phyloP scores from a whole-genome alignment of 2,888 invertebrate species.

The Chalcosyrphus nemorum region DNA sequence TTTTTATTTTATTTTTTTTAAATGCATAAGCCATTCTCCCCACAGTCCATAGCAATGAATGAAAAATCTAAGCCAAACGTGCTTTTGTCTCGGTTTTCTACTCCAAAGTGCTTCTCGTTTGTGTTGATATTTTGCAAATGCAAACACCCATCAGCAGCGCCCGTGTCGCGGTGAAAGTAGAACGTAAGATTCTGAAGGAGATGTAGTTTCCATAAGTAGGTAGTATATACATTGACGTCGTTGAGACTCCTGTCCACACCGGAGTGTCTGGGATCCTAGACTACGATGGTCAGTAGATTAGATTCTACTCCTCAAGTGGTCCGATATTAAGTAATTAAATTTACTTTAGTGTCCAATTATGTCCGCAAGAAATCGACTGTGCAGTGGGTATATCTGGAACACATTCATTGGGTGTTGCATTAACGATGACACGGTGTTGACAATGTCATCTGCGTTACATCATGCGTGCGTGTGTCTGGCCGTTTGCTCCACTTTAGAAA shows the following conservation, averaged over 20 bases:
- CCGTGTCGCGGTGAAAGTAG: constrained; percentile 72
- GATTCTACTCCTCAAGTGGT: background rate
- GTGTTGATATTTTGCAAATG: constrained; percentile 50
- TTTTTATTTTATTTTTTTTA: no score
- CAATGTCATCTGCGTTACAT: constrained; percentile 66
- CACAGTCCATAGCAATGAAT: constrained; percentile 30
- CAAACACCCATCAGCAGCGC: constrained; percentile 44
- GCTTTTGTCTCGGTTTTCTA: constrained; percentile 37
- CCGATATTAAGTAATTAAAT: constrained; percentile 68
- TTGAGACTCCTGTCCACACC: constrained; percentile 13
- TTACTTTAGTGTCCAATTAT: constrained; percentile 54
- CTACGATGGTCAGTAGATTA: constrained; percentile 13
- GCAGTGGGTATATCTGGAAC: constrained; percentile 46
- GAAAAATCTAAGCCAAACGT: constrained; percentile 38
- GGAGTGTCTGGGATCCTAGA: constrained; percentile 34
- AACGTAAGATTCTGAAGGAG: constrained; percentile 67
- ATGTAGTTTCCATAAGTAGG: constrained; percentile 49
- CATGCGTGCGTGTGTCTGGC: constrained; percentile 55
- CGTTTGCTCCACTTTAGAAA: constrained; percentile 54
- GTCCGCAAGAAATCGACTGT: constrained; percentile 20
- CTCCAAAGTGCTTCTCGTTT: constrained; percentile 44
- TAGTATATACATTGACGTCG: constrained; percentile 22
- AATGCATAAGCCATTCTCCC: background rate
- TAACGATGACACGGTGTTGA: constrained; percentile 66
- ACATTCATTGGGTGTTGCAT: constrained; percentile 53